Base-by-base conservation (phyloP, 2,888 invertebrate genomes). In the Leptarthrus brevirostris region DNA sequence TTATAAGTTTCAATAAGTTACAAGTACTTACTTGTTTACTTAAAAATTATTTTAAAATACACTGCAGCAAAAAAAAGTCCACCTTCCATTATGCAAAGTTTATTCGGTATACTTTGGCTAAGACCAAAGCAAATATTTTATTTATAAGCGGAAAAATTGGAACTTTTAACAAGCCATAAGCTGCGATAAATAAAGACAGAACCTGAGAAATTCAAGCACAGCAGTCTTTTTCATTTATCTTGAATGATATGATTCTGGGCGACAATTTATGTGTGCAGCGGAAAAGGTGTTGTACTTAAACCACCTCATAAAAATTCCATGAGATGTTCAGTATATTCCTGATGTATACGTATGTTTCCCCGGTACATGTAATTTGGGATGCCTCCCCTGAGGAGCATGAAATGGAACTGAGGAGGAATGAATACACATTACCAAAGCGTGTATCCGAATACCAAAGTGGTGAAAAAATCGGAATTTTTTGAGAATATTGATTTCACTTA, bases 211-310 rank as follows among this genome's bases (percentile, higher is more conserved):
- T 24, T 64, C 44, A 64, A 64, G 64, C 64, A 47, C 22, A 64
- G 64, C 22, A 64, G 64, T 64, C 64, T 44, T 64, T 64, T 64
- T 47, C 64, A 64, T 64, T 64, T 64, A 64, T 64, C 64, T 64
- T 64, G 64, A 64, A 64, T 64, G 64, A 64, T 64, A 64, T 64
- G 40, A 44, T 64, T 22, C 64, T 64, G 47, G 24, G 64, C 24
- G 44, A 64, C 64, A 64, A 64, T 64, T 44, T 64, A 64, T 64
- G 64, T 47, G 24, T 22, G 44, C 40, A 20, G 36, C 44, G 24
- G 44, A 44, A 64, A 64, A 64, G 64, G 64, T 64, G 64, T 64
- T 64, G 64, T 64, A 64, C 64, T 64, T 36, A 64, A 64, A 64
- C 64, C 64, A 64, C 44, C 64, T 64, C 44, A 64, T 64, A 64